phyloP scores from a whole-genome alignment of 1,140 invertebrate species.

The Zaprionus tsacasi region DNA sequence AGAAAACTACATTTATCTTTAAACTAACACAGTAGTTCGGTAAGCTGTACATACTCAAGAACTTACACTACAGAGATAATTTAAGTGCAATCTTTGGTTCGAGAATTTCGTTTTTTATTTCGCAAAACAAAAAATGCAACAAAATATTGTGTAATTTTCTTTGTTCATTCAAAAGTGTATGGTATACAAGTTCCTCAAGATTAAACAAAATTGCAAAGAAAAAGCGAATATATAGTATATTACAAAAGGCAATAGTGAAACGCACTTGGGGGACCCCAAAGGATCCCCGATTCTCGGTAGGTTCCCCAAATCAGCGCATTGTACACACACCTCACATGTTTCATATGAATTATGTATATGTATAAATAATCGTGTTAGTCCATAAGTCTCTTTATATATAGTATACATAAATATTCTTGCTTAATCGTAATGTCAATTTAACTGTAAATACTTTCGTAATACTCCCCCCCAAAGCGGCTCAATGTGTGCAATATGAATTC shows the following conservation, averaged over 20 bases:
- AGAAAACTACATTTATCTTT: background rate
- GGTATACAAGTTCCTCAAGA: constrained; percentile 83
- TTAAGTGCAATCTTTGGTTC: constrained; percentile 79
- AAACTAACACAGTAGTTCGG: constrained; percentile 11
- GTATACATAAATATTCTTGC: constrained; percentile 12
- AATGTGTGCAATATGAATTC: constrained; percentile 53
- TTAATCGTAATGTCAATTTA: constrained; percentile 63
- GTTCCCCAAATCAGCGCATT: constrained; percentile 46
- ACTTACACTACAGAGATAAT: constrained; percentile 65
- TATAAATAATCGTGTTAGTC: constrained; percentile 32
- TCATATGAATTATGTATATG: constrained; percentile 63
- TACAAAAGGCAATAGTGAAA: constrained; percentile 57
- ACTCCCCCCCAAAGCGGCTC: constrained; percentile 39
- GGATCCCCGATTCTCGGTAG: background rate
- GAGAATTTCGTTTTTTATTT: constrained; percentile 29
- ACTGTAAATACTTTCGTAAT: constrained; percentile 58
- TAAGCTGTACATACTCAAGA: constrained; percentile 56
- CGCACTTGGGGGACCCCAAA: constrained; percentile 46
- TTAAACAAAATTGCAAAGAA: constrained; percentile 73
- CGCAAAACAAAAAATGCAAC: constrained; percentile 63
- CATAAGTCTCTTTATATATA: constrained; percentile 20
- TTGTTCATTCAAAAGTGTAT: constrained; percentile 83
- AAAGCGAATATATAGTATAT: constrained; percentile 26
- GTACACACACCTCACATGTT: constrained; percentile 71
- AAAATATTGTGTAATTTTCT: constrained; percentile 82